Base-by-base conservation (phyloP, 2,113 vertebrate genomes). In the Heterochromis multidens region DNA sequence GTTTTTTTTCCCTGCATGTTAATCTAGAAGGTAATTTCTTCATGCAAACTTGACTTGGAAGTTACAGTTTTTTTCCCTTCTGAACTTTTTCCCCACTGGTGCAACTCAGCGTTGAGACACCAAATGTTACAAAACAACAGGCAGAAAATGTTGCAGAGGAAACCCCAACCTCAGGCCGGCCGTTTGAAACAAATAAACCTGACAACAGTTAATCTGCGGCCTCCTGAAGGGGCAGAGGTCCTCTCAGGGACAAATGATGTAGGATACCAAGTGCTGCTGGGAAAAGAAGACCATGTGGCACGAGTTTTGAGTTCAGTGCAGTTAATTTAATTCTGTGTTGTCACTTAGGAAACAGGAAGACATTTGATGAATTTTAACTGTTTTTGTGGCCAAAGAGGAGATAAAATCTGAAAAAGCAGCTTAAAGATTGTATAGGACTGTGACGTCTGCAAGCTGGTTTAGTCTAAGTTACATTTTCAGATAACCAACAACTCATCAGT, bases 351-450 rank as follows among this genome's bases (percentile, higher is more conserved):
- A 72, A 72, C 0, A 17, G 43, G 67, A 49, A 29, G 1, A 72
- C 16, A 6, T 29, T 29, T 1, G 0, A 46, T 27, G 17, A 0
- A 0, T 2, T 23, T 67, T 4, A 5, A 27, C 4, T 29, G 16
- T 29, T 72, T 49, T 49, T 3, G 37, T 43, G 23, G 63, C 65
- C 23, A 49, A 2, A 70, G 40, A 46, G 12, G 40, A 6, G 14
- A 6, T 16, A 16, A 5, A 49, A 43, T 43, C 3, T 70, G 40
- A 46, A 49, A 70, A 46, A 27, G 23, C 27, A 23, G 35, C 35
- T 5, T 4, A 67, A 67, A 70, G 37, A 6, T 11, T 40, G 43
- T 19, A 70, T 7, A 70, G 63, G n/a, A 27, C 4, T 0, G 35
- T 9, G 14, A 31, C 19, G 59, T 40, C 11, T 35, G 9, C 11